These are phyloP conservation scores for Onychomys arenicola DNA, from an alignment of 2,797 vertebrate genomes.

Conservation along the genomic window DNA sequence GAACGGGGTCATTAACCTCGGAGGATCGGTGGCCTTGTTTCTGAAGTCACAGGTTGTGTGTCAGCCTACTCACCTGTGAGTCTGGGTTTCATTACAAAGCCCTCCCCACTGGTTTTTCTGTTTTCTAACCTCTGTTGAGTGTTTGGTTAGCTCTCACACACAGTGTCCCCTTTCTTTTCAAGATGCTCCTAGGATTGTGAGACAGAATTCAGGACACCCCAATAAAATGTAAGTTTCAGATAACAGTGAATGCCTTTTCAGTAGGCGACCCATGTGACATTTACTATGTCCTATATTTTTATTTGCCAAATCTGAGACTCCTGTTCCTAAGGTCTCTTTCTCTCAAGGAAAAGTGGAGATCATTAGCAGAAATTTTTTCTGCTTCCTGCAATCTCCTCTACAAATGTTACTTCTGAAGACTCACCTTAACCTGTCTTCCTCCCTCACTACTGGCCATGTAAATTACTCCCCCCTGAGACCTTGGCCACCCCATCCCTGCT, in stretches of 20 bases:
- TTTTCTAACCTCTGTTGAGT: not conserved
- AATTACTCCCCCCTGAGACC: not conserved
- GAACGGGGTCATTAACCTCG: constrained; percentile 24
- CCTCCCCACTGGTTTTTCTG: not conserved
- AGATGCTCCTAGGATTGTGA: not conserved
- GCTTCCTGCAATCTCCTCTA: not conserved
- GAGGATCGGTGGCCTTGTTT: constrained; percentile 26
- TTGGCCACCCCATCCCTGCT: no score
- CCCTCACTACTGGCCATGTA: not conserved
- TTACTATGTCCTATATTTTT: constrained; percentile 14
- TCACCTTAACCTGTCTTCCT: not conserved
- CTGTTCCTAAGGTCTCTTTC: not conserved
- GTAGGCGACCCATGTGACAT: not conserved
- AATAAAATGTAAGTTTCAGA: constrained; percentile 26
- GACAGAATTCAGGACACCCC: constrained; percentile 13
- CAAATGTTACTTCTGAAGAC: not conserved
- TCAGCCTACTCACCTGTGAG: not conserved
- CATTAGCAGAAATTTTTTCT: constrained; percentile 11
- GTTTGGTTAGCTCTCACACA: not conserved
- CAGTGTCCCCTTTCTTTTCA: not conserved
- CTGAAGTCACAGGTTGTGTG: not conserved
- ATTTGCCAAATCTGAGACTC: constrained; percentile 35
- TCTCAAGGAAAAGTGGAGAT: constrained; percentile 3
- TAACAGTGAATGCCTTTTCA: constrained; percentile 12
- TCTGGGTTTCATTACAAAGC: not conserved